Evolutionary conservation across 2,888 invertebrate genomes (phyloP), one percentile per base, ranked within the genome.

Genomic region (Xylophagus ater): DNA sequence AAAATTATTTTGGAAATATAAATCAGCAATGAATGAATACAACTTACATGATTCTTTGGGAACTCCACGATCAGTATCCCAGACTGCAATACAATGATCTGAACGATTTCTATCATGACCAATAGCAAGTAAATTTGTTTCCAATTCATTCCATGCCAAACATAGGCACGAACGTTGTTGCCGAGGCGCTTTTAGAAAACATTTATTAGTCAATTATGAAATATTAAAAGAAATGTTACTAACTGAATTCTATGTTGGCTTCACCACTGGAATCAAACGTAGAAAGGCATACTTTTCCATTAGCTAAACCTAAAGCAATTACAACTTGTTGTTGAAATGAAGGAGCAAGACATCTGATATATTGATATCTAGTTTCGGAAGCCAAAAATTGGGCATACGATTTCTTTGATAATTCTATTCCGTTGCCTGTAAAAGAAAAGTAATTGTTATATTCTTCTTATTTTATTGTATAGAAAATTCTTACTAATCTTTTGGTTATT

Each of bases 81-180:
- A 96, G 32, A 94, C 71, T 6, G 88, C 70, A 26, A 94, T 77
- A 42, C 87, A 88, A 59, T 82, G 80, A 61, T 94, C 94, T 24
- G 84, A 81, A 46, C 90, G 74, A 58, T 88, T 81, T 58, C 87
- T 88, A 53, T 94, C 94, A 52, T 93, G 71, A 0, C 88, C 93
- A 38, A 82, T 83, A 0, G 86, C 88, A 42, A 94, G 65, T 50
- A 90, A 68, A 60, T 87, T 82, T 15, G 74, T 73, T 51, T 93
- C 89, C 9, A 73, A 64, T 20, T 81, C 82, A 61, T 86, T 90
- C 92, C 93, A 94, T 20, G 84, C 75, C 10, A 96, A 73, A 1
- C 82, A 77, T 52, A 88, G 85, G 58, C 93, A 93, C 47, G 84
- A 81, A 7, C 94, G 69, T 9, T 82, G 75, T 60, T 88, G 85